Conservation (phyloP, 2,888 invertebrate genomes). For the Euphydryas editha region DNA sequence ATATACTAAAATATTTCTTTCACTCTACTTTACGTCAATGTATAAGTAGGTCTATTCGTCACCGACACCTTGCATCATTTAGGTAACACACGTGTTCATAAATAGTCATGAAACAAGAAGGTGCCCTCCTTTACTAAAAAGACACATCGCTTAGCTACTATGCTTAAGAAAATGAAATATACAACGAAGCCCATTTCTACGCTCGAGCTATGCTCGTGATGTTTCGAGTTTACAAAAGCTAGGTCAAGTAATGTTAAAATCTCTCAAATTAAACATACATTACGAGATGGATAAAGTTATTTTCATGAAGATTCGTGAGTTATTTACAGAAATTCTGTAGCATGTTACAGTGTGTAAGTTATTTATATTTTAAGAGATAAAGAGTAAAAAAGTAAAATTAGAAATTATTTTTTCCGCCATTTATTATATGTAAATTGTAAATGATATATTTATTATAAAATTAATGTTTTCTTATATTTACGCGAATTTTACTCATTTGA, state of each 20-base stretch:
- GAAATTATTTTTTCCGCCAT: no score
- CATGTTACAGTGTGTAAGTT: no score
- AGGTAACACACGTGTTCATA: constrained; percentile 34
- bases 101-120: constrained; percentile 35
- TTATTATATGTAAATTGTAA: no score
- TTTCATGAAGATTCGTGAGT: background rate
- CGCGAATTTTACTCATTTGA: no score
- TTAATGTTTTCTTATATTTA: no score
- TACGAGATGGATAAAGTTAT: constrained; percentile 10
- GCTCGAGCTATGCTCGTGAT: constrained; percentile 19
- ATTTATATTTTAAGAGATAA: no score
- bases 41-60: constrained; percentile 4
- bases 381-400: no score
- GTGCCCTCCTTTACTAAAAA: constrained; percentile 34
- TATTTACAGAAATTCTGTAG: background rate
- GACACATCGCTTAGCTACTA: constrained; percentile 30
- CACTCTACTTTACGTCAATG: background rate
- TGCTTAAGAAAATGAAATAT: constrained; percentile 37
- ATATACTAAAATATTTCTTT: background rate
- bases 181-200: constrained; percentile 33
- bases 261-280: constrained; percentile 25
- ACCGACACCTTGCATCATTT: constrained; percentile 18
- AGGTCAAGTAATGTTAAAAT: constrained; percentile 36
- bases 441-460: no score
- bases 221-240: constrained; percentile 33